Percentiles rank a stretch among this genome's conserved stretches.
phyloP scores from a whole-genome alignment of 1,140 invertebrate species.

The Tigriopus japonicus region DNA sequence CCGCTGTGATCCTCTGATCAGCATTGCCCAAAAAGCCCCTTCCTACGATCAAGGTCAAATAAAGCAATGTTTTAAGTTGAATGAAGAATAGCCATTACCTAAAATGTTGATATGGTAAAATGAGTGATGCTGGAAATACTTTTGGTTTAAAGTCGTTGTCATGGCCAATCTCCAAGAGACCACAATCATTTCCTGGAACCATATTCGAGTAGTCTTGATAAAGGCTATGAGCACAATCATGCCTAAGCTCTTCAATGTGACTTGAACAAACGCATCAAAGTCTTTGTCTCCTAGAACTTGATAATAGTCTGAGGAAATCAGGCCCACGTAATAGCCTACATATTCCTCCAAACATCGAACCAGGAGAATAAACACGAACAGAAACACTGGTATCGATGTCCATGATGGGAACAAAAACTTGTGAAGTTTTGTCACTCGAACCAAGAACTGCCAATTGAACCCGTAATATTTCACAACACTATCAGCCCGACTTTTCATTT shows the following conservation, averaged over 20 bases:
- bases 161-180: slow-evolving; percentile 30
- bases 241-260: slow-evolving; percentile 24
- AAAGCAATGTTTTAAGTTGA: slow-evolving; percentile 8
- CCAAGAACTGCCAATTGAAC: too few species aligned
- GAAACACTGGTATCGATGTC: too few species aligned
- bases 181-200: slow-evolving; percentile 28
- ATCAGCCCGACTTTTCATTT: too few species aligned
- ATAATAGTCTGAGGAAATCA: slow-evolving; percentile 34
- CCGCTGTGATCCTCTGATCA: slow-evolving; percentile 38
- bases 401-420: too few species aligned
- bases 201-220: slow-evolving; percentile 26
- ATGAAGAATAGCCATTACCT: slow-evolving; percentile 19
- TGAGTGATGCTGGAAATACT: slow-evolving; percentile 30
- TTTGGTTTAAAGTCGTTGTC: slow-evolving; percentile 26
- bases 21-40: slow-evolving; percentile 16
- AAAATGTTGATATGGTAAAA: slow-evolving; percentile 34
- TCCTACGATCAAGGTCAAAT: background rate
- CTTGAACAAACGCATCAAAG: slow-evolving; percentile 25
- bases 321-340: slow-evolving; percentile 32
- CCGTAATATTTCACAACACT: too few species aligned
- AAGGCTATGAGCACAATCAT: slow-evolving; percentile 31
- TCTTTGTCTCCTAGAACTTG: slow-evolving; percentile 32
- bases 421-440: too few species aligned
- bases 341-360: slow-evolving; percentile 21
- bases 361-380: too few species aligned